phyloP scores from a whole-genome alignment of 2,888 invertebrate species.

The Buathra laborator region DNA sequence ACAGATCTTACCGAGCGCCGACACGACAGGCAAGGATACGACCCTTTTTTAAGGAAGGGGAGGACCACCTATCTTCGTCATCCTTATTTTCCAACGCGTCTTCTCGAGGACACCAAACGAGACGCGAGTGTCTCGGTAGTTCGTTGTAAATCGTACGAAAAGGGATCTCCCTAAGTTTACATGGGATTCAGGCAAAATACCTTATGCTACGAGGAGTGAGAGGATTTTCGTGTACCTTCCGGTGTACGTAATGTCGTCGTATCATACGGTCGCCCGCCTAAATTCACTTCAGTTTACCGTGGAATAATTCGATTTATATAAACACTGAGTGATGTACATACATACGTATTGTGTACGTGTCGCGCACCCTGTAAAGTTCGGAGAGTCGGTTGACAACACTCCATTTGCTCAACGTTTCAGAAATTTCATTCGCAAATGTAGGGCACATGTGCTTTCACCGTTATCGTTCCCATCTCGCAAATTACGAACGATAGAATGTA shows the following conservation, averaged over 20 bases:
- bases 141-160: constrained; percentile 35
- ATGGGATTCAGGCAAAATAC: constrained; percentile 41
- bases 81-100: constrained; percentile 9
- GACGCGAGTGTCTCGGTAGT: background rate
- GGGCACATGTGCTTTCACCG: constrained; percentile 4
- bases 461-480: background rate
- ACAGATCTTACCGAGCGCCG: constrained; percentile 22
- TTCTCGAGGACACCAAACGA: background rate
- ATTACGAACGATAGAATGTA: background rate
- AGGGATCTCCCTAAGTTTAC: constrained; percentile 42
- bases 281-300: constrained; percentile 21
- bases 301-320: constrained; percentile 31
- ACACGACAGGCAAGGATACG: constrained; percentile 2
- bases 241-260: constrained; percentile 13
- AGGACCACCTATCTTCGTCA: background rate
- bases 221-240: constrained; percentile 51
- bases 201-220: background rate
- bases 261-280: background rate
- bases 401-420: constrained; percentile 16
- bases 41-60: background rate
- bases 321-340: background rate
- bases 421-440: constrained; percentile 18
- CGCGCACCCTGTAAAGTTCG: background rate
- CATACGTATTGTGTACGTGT: background rate
- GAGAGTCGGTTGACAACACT: background rate